Evolutionary conservation across 1,140 invertebrate genomes (phyloP).

Genomic region (Drosophila lowei): DNA sequence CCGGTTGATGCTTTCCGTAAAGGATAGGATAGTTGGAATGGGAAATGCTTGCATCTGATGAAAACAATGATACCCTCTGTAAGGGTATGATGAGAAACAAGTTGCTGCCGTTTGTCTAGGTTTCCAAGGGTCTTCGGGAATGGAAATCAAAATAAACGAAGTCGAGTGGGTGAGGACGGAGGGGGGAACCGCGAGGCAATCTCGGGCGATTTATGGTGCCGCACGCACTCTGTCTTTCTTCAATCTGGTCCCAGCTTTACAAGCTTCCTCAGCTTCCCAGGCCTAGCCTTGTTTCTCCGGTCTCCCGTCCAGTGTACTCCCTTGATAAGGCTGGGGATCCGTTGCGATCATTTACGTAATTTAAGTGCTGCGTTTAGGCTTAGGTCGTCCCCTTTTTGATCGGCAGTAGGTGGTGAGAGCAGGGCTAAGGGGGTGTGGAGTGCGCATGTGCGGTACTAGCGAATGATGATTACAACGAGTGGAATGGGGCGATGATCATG

Average conservation of each 20-base stretch:
- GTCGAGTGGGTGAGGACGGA: conserved; percentile 3
- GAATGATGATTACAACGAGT: conserved; percentile 23
- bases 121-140: conserved; percentile 53
- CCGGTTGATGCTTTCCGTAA: too few relatives aligned
- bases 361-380: conserved; percentile 61
- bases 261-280: background rate
- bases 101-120: conserved; percentile 50
- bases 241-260: background rate
- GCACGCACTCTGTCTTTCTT: conserved; percentile 25
- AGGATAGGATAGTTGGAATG: too few relatives aligned
- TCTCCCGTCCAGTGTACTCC: background rate
- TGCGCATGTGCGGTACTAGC: conserved; percentile 33
- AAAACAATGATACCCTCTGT: background rate
- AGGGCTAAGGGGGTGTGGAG: background rate
- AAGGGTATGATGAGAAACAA: conserved; percentile 53
- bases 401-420: background rate
- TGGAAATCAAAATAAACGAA: conserved; percentile 73
- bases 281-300: background rate
- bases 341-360: conserved; percentile 71
- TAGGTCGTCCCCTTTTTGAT: conserved; percentile 14
- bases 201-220: conserved; percentile 29
- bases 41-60: too few relatives aligned
- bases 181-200: conserved; percentile 5
- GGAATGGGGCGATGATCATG: conserved; percentile 14
- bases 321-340: conserved; percentile 54